Evolutionary conservation across 2,888 invertebrate species (phyloP).

Genomic region (Drosophila limbata): DNA sequence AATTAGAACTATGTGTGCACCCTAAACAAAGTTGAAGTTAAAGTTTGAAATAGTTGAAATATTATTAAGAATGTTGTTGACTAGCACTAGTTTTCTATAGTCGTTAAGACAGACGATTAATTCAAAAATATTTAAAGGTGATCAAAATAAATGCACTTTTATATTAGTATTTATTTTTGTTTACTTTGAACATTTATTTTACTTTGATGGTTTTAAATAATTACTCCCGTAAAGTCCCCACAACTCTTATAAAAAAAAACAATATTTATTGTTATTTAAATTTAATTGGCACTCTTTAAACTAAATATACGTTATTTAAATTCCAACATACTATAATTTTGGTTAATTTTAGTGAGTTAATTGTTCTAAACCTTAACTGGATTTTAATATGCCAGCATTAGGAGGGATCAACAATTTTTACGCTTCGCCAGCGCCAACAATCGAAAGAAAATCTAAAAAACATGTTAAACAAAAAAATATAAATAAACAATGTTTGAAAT

Average conservation of each 20-base stretch:
- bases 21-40: neutral
- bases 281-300: slow-evolving; percentile 1
- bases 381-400: slow-evolving; percentile 54
- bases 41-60: neutral
- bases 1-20: neutral
- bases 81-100: neutral
- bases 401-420: slow-evolving; percentile 39
- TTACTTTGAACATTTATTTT: too few relatives aligned
- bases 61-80: neutral
- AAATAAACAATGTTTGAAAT: slow-evolving; percentile 18
- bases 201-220: too few relatives aligned
- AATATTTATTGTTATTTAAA: neutral
- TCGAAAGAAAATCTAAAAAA: slow-evolving; percentile 7
- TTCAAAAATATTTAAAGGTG: too few relatives aligned
- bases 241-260: slow-evolving; percentile 18
- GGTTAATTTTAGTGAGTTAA: slow-evolving; percentile 29
- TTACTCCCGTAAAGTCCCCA: neutral
- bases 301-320: neutral
- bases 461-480: slow-evolving; percentile 31
- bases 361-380: slow-evolving; percentile 35
- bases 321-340: slow-evolving; percentile 19
- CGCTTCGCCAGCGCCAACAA: slow-evolving; percentile 50
- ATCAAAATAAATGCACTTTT: too few relatives aligned
- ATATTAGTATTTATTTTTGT: too few relatives aligned
- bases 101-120: too few relatives aligned